Evolutionary conservation across 2,113 vertebrate genomes (phyloP).

Genomic region (Neopipo cinnamomea): DNA sequence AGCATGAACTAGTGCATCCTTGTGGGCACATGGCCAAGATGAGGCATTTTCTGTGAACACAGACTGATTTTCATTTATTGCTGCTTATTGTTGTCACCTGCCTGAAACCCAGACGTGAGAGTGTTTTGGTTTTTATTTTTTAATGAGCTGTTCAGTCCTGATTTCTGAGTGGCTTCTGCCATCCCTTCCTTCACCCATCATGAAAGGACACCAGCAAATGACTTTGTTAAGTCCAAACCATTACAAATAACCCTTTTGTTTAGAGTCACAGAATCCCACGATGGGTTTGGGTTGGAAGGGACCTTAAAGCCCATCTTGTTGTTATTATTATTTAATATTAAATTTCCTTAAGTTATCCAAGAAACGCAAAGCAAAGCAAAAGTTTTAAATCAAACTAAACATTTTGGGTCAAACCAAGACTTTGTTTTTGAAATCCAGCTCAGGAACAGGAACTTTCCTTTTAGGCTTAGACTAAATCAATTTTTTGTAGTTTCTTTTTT

Average conservation of each 20-base stretch:
- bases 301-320: too few relatives aligned
- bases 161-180: not conserved
- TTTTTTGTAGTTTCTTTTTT: not conserved
- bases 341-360: not conserved
- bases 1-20: not conserved
- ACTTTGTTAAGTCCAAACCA: too few relatives aligned
- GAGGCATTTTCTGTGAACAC: not conserved
- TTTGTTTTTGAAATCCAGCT: not conserved
- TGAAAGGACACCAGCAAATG: not conserved
- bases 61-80: not conserved
- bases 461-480: not conserved
- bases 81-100: not conserved
- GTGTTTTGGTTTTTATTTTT: not conserved
- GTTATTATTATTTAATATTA: not conserved
- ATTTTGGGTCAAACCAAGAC: not conserved
- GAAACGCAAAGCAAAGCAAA: not conserved
- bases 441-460: not conserved
- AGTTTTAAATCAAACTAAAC: not conserved
- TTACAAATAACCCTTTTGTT: too few relatives aligned
- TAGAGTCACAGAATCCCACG: too few relatives aligned
- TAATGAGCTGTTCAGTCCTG: not conserved
- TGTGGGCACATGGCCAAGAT: not conserved
- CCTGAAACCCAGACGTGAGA: not conserved
- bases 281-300: too few relatives aligned
- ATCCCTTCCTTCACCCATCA: not conserved